Percentiles rank a stretch among this genome's conserved stretches.
Conservation (phyloP, 2,113 vertebrate species). For the Cyprinodon variegatus region DNA sequence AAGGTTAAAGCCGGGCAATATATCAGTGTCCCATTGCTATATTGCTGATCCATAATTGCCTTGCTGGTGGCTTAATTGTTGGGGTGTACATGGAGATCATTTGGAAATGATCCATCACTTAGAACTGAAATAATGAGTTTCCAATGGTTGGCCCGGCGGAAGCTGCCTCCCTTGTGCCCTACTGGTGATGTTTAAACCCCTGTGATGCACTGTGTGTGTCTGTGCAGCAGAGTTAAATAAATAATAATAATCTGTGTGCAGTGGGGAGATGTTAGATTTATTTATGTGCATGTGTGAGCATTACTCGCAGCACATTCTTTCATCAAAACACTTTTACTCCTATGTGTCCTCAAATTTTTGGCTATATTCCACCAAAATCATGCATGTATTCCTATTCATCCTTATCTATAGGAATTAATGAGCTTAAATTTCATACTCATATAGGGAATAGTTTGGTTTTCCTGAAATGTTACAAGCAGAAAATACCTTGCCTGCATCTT, state of each 20-base stretch:
- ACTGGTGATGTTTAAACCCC: slow-evolving; percentile 63
- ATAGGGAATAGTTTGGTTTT: not conserved
- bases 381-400: slow-evolving; percentile 18
- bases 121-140: slow-evolving; percentile 79
- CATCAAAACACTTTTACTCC: slow-evolving; percentile 54
- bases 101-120: slow-evolving; percentile 82
- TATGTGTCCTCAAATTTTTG: slow-evolving; percentile 46
- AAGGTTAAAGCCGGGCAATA: slow-evolving; percentile 73
- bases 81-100: slow-evolving; percentile 77
- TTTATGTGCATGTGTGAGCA: slow-evolving; percentile 20
- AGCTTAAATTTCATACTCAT: no score
- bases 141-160: slow-evolving; percentile 68
- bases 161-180: slow-evolving; percentile 57
- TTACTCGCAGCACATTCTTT: slow-evolving; percentile 47
- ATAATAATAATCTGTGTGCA: slow-evolving; percentile 26
- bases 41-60: slow-evolving; percentile 77
- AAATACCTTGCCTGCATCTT: not conserved
- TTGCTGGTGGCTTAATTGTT: slow-evolving; percentile 79
- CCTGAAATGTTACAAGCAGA: not conserved
- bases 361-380: slow-evolving; percentile 53
- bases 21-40: slow-evolving; percentile 67
- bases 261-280: slow-evolving; percentile 28
- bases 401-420: not conserved
- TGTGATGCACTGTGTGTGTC: slow-evolving; percentile 41
- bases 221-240: slow-evolving; percentile 42